A percentile compares a stretch with the other conserved stretches of the same genome.
Evolutionary conservation across 2,888 invertebrate genomes (phyloP).

Genomic region (Masnerella sp.): DNA sequence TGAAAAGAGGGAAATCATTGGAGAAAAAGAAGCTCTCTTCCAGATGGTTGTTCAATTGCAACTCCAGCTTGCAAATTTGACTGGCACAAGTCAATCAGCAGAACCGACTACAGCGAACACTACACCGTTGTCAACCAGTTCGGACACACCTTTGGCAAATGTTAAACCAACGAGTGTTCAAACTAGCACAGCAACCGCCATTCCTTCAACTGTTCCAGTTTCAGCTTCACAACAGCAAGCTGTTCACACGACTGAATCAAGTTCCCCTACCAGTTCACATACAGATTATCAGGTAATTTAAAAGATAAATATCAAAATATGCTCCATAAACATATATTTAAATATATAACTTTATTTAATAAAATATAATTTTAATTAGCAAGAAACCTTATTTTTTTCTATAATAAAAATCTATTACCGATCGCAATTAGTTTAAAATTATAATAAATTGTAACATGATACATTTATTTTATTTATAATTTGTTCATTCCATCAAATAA

Average conservation of each 20-base stretch:
- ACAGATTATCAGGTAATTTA: slow-evolving; percentile 94
- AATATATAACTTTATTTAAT: too few species aligned
- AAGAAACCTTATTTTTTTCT: too few species aligned
- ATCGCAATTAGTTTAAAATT: too few species aligned
- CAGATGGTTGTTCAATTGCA: slow-evolving; percentile 85
- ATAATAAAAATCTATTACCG: too few species aligned
- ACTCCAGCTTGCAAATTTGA: slow-evolving; percentile 84
- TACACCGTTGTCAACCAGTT: slow-evolving; percentile 93
- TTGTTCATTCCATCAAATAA: too few species aligned
- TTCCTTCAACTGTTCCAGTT: slow-evolving; percentile 84
- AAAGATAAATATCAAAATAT: slow-evolving; percentile 63
- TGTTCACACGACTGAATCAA: slow-evolving; percentile 79
- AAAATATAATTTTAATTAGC: too few species aligned
- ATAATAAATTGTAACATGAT: too few species aligned
- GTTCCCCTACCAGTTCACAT: slow-evolving; percentile 86
- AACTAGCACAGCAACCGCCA: slow-evolving; percentile 85
- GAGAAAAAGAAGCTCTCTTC: slow-evolving; percentile 84
- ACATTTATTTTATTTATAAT: too few species aligned
- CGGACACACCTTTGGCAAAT: slow-evolving; percentile 93
- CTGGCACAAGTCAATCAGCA: slow-evolving; percentile 79
- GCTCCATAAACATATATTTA: too few species aligned
- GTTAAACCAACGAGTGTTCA: slow-evolving; percentile 92
- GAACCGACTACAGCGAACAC: slow-evolving; percentile 93
- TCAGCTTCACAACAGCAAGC: slow-evolving; percentile 80
- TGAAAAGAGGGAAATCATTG: slow-evolving; percentile 83